Conservation (phyloP, 2,797 vertebrate species). For the Poecile montanus region DNA sequence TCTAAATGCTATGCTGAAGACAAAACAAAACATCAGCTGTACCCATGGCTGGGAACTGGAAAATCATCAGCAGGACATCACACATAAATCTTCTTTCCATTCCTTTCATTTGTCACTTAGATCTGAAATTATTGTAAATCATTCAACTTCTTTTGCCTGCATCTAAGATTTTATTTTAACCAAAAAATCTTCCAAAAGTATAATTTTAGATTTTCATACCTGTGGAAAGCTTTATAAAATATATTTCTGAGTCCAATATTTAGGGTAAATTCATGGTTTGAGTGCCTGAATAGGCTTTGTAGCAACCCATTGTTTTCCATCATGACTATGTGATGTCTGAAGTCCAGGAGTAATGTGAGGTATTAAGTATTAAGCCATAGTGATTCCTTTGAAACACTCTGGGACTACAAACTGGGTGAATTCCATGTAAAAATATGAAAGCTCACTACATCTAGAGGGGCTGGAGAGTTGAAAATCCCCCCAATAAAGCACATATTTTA, state of each 20-base stretch:
- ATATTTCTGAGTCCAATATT: neutral
- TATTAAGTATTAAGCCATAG: neutral
- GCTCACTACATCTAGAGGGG: neutral
- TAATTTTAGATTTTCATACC: neutral
- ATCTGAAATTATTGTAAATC: neutral
- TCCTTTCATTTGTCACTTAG: neutral
- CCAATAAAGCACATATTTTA: neutral
- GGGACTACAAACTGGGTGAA: neutral
- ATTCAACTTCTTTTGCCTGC: neutral
- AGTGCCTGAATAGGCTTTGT: neutral
- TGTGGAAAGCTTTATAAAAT: neutral
- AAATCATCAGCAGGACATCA: neutral
- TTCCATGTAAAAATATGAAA: neutral
- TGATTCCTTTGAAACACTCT: neutral
- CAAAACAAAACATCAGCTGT: neutral
- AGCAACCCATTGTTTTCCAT: neutral
- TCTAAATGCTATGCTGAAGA: neutral
- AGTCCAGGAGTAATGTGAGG: neutral
- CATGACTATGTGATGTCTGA: neutral
- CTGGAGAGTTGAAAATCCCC: neutral
- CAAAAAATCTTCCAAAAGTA: neutral
- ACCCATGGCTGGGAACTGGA: neutral
- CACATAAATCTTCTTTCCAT: neutral
- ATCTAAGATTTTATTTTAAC: neutral
- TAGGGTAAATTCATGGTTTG: neutral